Evolutionary conservation across 1,140 invertebrate species (phyloP), one percentile per base, ranked within the genome.

Genomic region (Plutomurus gul): DNA sequence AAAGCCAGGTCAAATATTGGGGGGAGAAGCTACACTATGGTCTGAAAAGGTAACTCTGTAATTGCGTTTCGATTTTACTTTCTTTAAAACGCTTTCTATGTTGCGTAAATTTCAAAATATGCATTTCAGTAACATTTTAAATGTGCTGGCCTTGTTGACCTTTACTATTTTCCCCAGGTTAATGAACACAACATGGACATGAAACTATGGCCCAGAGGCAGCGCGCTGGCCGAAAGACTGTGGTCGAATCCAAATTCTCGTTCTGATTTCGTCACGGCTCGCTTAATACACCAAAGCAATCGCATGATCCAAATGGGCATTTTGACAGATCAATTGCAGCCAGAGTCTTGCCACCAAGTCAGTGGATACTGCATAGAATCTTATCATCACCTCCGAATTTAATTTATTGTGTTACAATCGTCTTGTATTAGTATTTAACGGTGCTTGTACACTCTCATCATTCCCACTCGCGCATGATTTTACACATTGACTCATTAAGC

Each of bases 291-390:
- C 40, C 84, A 86, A 40, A 82, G 84, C 13, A 78, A 85, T 47
- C 76, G 85, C 16, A 49, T 85, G 77, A 84, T 84, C 18, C 11
- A 80, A n/a, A 27, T 83, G 18, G 85, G 85, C 71, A 83, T 85
- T 25, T 13, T 60, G 3, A 78, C 84, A 0, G 84, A 84, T 43
- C 72, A 75, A 10, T 39, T 85, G 13, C 85, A 85, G 75, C 85
- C 85, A 6, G 77, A 84, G 71, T 85, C 93, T 92, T 95, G 94
- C 85, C 86, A 90, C 78, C 92, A 93, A 60, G 75, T 60, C 22
- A 75, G n/a, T 40, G 40, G 70, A 27, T 43, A 46, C 43, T 72
- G 70, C 3, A n/a, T 18, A 72, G 70, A 46, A 72, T 40, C 36
- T 0, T n/a, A 25, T 40, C 18, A 40, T 20, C 27, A 72, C 11